Evolutionary conservation across 2,888 invertebrate genomes (phyloP).

Genomic region (Campoplex capitator): DNA sequence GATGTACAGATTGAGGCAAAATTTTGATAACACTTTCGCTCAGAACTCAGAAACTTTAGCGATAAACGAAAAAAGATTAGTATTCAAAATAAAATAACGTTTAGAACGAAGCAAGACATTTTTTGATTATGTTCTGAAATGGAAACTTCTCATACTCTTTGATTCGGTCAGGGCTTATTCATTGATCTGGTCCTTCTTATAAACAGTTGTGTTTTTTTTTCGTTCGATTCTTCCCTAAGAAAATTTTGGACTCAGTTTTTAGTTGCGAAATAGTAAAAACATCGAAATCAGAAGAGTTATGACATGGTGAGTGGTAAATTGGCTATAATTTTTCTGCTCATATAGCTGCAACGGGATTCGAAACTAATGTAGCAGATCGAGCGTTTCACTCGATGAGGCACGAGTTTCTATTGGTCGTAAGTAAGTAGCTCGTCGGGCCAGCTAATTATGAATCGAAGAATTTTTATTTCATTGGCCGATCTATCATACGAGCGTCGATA

Average conservation of each 20-base stretch:
- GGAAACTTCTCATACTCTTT: not conserved
- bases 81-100: not conserved
- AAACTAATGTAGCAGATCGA: conserved; percentile 29
- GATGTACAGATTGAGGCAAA: not conserved
- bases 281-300: not conserved
- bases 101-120: not conserved
- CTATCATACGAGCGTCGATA: conserved; percentile 48
- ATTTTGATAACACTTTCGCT: conserved; percentile 1
- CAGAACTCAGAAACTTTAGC: not conserved
- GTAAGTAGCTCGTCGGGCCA: conserved; percentile 31
- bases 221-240: not conserved
- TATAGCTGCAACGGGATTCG: conserved; percentile 23
- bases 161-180: not conserved
- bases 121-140: no score
- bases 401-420: conserved; percentile 43
- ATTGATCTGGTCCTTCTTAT: no score
- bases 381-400: conserved; percentile 38
- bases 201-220: not conserved
- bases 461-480: conserved; percentile 46
- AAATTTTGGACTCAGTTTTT: not conserved
- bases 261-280: not conserved
- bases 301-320: not conserved
- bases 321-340: conserved; percentile 15
- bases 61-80: not conserved
- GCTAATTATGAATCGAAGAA: conserved; percentile 44